phyloP scores from a whole-genome alignment of 2,797 vertebrate genomes.

The Karalla daura region DNA sequence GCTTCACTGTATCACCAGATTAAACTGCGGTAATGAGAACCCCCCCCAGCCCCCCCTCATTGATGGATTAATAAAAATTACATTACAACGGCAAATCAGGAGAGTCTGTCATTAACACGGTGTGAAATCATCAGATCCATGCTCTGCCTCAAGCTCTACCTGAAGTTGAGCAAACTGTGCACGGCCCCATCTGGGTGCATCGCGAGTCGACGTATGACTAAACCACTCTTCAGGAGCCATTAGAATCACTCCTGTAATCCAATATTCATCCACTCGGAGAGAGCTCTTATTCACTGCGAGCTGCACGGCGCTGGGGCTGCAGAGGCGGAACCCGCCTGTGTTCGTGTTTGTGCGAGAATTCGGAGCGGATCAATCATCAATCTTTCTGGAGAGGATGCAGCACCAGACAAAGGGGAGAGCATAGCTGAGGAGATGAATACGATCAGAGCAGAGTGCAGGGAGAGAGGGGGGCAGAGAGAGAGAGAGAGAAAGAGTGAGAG shows the following conservation, averaged over 20 bases:
- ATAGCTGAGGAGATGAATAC: conserved; percentile 14
- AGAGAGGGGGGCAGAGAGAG: not conserved
- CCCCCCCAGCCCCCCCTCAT: not conserved
- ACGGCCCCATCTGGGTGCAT: not conserved
- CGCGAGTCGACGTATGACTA: conserved; percentile 11
- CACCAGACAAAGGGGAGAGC: conserved; percentile 39
- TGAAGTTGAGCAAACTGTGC: conserved; percentile 14
- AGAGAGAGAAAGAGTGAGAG: no score
- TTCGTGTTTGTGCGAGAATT: conserved; percentile 54
- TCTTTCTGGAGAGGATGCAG: conserved; percentile 46
- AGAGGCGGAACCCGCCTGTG: conserved; percentile 27
- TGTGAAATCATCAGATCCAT: conserved; percentile 11
- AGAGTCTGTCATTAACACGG: not conserved
- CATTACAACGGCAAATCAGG: not conserved
- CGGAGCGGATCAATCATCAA: conserved; percentile 57
- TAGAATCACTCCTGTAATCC: conserved; percentile 31
- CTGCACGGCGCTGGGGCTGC: conserved; percentile 28
- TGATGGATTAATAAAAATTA: not conserved
- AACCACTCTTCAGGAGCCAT: conserved; percentile 33
- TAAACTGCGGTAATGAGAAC: not conserved
- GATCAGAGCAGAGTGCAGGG: conserved; percentile 8
- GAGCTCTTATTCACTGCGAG: conserved; percentile 34
- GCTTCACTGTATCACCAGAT: not conserved
- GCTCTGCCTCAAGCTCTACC: no score
- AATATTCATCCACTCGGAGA: conserved; percentile 47